Base-by-base conservation (phyloP, 2,797 vertebrate genomes). In the Peromyscus melanophrys region DNA sequence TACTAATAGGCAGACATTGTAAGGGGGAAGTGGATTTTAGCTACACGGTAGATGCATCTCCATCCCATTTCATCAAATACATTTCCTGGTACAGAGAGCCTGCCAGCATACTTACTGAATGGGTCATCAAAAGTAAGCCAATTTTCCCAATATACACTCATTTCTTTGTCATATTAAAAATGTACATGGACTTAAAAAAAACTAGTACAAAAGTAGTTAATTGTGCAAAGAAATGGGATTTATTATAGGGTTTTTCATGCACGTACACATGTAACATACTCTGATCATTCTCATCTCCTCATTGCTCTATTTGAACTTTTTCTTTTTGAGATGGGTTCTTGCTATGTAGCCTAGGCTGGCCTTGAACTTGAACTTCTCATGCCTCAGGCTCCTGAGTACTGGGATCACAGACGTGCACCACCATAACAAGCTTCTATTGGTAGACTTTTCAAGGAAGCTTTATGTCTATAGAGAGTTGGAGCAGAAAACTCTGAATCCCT, bases 401-500 rank as follows among this genome's bases (percentile, higher is more conserved):
- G 9, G 16, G 37, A 25, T 46, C 12, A 3, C 27, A 40, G 31
- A 46, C 59, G 69, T 23, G 1, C 17, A 43, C 1, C 2, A 75
- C 21, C 71, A 29, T 16, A 31, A 0, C 37, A 34, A 61, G 55
- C 12, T 89, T 89, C 71, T 67, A 57, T 69, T 69, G 63, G 49
- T 46, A 67, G 65, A 52, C 40, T 92, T 82, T 90, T 76, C 46
- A 94, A 49, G 55, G 11, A 43, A 95, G 23, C 90, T 95, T 93
- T 82, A 43, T 34, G 6, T 78, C 78, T 84, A 67, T 17, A 93
- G 78, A 75, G 93, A 61, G 93, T 29, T 34, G 81, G 27, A 89
- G 29, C n/a, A 86, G 85, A 76, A 75, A 80, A 1, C 85, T 81
- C 14, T 31, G n/a, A 73, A 49, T 55, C 52, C 9, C 37, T 29